phyloP scores from a whole-genome alignment of 1,140 invertebrate species.

The Phymastichus coffea region DNA sequence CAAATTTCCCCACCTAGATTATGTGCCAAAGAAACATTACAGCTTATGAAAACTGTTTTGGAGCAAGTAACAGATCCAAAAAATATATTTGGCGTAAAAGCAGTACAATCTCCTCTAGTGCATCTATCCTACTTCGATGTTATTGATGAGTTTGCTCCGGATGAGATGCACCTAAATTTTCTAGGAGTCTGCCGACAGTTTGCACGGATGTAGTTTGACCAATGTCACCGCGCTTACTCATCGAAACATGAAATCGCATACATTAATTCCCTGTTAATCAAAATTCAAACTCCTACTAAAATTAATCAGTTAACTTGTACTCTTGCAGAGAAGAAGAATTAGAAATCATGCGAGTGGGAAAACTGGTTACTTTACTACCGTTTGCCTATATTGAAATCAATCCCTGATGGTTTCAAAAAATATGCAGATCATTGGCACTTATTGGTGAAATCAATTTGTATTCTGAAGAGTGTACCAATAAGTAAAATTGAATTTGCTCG shows the following conservation, averaged over 20 bases:
- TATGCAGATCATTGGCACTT: conserved; percentile 21
- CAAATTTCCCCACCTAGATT: background rate
- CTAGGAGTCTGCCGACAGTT: conserved; percentile 4
- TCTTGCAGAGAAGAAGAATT: background rate
- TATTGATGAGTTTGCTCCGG: conserved; percentile 4
- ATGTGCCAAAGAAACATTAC: background rate
- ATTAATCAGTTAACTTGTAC: conserved; percentile 15
- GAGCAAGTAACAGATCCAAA: background rate
- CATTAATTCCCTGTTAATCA: background rate
- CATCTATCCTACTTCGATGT: conserved; percentile 5
- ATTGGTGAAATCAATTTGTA: conserved; percentile 11
- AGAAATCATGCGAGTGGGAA: conserved; percentile 26
- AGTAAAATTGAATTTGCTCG: background rate
- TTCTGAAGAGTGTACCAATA: background rate
- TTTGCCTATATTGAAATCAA: conserved; percentile 9
- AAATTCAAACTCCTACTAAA: conserved; percentile 23
- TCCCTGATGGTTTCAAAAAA: background rate
- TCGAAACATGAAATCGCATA: background rate
- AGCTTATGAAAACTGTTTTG: background rate
- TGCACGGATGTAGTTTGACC: conserved; percentile 1
- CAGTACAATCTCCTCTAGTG: background rate
- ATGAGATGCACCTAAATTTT: background rate
- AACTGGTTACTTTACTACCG: conserved; percentile 28
- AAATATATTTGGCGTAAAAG: background rate
- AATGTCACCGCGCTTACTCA: background rate